phyloP scores from a whole-genome alignment of 2,888 invertebrate genomes.

The Microctonus aethiopoides region DNA sequence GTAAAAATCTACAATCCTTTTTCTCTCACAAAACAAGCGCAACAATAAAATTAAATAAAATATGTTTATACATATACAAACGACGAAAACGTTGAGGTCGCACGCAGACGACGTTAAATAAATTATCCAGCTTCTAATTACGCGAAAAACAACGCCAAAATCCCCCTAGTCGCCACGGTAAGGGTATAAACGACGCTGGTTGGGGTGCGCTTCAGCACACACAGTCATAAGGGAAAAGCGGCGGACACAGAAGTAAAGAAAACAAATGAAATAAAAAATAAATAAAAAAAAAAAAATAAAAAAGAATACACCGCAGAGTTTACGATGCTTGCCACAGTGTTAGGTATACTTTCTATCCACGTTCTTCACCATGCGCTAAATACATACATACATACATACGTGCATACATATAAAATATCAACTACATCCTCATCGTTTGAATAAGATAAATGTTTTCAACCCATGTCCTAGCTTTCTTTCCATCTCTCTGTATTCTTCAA shows the following conservation, averaged over 20 bases:
- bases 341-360: slow-evolving; percentile 13
- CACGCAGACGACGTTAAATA: slow-evolving; percentile 52
- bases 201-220: slow-evolving; percentile 16
- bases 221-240: slow-evolving; percentile 15
- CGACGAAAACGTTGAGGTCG: slow-evolving; percentile 50
- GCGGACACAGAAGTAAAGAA: slow-evolving; percentile 22
- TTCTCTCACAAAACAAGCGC: background rate
- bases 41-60: slow-evolving; percentile 5
- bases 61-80: slow-evolving; percentile 30
- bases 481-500: background rate
- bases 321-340: slow-evolving; percentile 22
- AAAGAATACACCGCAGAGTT: slow-evolving; percentile 29
- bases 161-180: slow-evolving; percentile 42
- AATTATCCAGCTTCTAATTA: slow-evolving; percentile 59
- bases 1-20: background rate
- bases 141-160: slow-evolving; percentile 52
- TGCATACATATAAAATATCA: background rate
- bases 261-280: too few species aligned
- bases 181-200: slow-evolving; percentile 26
- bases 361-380: background rate
- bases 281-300: slow-evolving; percentile 11
- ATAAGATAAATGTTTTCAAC: slow-evolving; percentile 46
- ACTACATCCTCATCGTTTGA: slow-evolving; percentile 38
- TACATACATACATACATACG: background rate
- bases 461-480: slow-evolving; percentile 18